Conservation (phyloP, 2,113 vertebrate genomes). For the Halcyon senegalensis region DNA sequence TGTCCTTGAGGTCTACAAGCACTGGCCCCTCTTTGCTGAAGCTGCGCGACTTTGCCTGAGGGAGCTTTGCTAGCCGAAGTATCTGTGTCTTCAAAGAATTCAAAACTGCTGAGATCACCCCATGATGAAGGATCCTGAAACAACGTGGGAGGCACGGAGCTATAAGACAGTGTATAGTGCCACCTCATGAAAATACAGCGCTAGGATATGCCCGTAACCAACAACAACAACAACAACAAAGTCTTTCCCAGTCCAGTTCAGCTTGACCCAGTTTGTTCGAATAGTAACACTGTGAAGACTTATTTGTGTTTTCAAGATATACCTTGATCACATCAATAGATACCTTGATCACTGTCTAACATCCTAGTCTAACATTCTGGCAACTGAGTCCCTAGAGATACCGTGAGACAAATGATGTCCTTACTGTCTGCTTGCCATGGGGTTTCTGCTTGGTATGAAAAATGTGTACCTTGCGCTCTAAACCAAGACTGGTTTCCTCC, state of each 20-base stretch:
- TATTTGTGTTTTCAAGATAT: background rate
- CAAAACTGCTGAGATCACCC: constrained; percentile 82
- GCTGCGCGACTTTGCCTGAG: constrained; percentile 73
- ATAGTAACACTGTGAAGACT: background rate
- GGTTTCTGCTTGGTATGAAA: background rate
- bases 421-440: background rate
- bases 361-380: background rate
- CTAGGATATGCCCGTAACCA: constrained; percentile 50
- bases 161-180: constrained; percentile 76
- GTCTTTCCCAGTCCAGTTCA: background rate
- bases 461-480: background rate
- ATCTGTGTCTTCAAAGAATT: constrained; percentile 82
- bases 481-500: background rate
- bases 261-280: background rate
- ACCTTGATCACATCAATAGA: background rate
- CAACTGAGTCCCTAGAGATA: background rate
- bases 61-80: constrained; percentile 75
- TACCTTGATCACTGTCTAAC: background rate
- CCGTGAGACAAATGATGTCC: background rate
- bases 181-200: constrained; percentile 68
- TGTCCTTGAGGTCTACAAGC: constrained; percentile 69
- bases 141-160: constrained; percentile 83
- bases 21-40: constrained; percentile 74
- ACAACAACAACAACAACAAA: background rate
- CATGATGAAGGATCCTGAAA: constrained; percentile 89